These are phyloP conservation scores for Gorsachius magnificus DNA, from an alignment of 2,797 vertebrate genomes.

Conservation along the genomic window DNA sequence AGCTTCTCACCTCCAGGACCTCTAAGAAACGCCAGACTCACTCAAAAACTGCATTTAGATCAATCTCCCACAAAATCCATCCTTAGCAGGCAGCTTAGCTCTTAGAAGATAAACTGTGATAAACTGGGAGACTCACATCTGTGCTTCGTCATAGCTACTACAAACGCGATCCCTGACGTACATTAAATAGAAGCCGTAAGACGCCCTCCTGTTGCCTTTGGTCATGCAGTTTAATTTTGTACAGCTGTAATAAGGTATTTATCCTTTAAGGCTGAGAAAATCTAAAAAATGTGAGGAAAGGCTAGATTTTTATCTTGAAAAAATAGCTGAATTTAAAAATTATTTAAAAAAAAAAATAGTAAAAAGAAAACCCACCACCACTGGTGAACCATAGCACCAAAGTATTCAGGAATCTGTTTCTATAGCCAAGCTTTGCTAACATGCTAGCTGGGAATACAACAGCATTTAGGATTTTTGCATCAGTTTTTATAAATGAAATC, in stretches of 20 bases:
- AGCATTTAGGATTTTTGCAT: not conserved
- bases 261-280: not conserved
- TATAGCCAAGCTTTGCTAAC: not conserved
- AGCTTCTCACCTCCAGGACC: not conserved
- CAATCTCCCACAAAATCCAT: not conserved
- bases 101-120: not conserved
- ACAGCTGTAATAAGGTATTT: constrained; percentile 52
- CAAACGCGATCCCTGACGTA: not conserved
- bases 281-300: not conserved
- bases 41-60: not conserved
- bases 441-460: not conserved
- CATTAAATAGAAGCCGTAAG: constrained; percentile 25
- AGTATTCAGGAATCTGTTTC: not conserved
- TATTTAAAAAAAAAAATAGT: not conserved
- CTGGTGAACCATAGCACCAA: not conserved
- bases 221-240: constrained; percentile 10
- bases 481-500: not conserved
- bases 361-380: not conserved
- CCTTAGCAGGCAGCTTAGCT: not conserved
- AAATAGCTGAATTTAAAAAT: constrained; percentile 21
- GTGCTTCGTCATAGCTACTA: not conserved
- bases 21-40: not conserved
- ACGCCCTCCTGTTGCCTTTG: constrained; percentile 40
- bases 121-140: not conserved
- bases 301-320: constrained; percentile 15